phyloP scores from a whole-genome alignment of 2,113 vertebrate genomes.

The Pandion haliaetus region DNA sequence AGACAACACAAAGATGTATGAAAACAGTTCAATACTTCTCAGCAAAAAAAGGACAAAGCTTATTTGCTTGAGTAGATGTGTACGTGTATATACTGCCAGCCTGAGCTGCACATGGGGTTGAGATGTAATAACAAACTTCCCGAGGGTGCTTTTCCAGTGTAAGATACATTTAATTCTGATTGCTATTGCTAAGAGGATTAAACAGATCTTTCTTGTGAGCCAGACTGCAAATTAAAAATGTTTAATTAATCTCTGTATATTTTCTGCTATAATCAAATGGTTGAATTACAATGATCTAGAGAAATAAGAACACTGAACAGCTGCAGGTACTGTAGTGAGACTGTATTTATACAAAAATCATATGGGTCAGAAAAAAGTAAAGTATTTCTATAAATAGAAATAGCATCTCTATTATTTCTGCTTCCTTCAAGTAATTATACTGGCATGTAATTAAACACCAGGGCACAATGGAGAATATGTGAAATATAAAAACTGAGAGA shows the following conservation, averaged over 20 bases:
- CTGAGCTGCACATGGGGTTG: fast-evolving
- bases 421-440: background rate
- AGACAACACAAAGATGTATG: background rate
- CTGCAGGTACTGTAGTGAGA: background rate
- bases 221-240: background rate
- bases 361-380: background rate
- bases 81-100: background rate
- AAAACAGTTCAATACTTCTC: background rate
- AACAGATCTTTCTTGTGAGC: background rate
- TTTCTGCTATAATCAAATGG: background rate
- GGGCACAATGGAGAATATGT: background rate
- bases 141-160: background rate
- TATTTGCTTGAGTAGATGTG: background rate
- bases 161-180: background rate
- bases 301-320: background rate
- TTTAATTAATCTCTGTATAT: background rate
- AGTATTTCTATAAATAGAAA: background rate
- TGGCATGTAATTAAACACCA: background rate
- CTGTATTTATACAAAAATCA: background rate
- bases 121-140: background rate
- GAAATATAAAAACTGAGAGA: background rate
- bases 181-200: background rate
- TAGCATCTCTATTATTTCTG: background rate
- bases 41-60: background rate
- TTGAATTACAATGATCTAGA: background rate